Evolutionary conservation across 2,113 vertebrate species (phyloP), one percentile per base, ranked within the genome.

Genomic region (Malurus cyaneus): DNA sequence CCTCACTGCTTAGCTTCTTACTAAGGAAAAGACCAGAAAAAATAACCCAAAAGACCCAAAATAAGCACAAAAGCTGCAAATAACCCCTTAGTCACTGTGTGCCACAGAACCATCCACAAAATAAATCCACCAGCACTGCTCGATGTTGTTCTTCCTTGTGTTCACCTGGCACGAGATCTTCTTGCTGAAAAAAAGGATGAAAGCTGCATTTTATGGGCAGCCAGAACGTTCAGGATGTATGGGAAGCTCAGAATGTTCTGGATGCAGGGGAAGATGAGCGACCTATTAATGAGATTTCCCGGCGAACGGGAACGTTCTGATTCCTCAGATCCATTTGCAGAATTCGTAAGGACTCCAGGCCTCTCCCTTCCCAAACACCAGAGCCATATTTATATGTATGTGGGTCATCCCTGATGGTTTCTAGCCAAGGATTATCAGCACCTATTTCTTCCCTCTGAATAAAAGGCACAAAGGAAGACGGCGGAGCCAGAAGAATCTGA

Each of bases 341-440:
- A 74, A 80, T 80, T 41, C 49, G 21, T 56, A 57, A 86, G 53
- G 29, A 94, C 74, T 3, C 18, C 23, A 76, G 88, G 62, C 59
- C 52, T 85, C 85, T 85, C 32, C 61, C 13, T 53, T 47, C 87
- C 56, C 84, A 78, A 92, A 67, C 0, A 5, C 42, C 34, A 64
- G 39, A 92, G 44, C 47, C 28, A 1, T 47, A 50, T 95, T 92
- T 80, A 20, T 74, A 71, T 44, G 53, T 12, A 93, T 71, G 53
- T 88, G 76, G 88, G 94, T 82, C 94, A 95, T 31, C 88, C 49
- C 28, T 52, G 79, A 76, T 11, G 36, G 67, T 5, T 92, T 93
- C 24, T 8, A 88, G 71, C 1, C 0, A 16, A 59, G 34, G 47
- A 64, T 66, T 57, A 83, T 62, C 79, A 86, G 54, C 79, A 86